phyloP scores from a whole-genome alignment of 2,797 vertebrate species.

The Melanogrammus aeglefinus region DNA sequence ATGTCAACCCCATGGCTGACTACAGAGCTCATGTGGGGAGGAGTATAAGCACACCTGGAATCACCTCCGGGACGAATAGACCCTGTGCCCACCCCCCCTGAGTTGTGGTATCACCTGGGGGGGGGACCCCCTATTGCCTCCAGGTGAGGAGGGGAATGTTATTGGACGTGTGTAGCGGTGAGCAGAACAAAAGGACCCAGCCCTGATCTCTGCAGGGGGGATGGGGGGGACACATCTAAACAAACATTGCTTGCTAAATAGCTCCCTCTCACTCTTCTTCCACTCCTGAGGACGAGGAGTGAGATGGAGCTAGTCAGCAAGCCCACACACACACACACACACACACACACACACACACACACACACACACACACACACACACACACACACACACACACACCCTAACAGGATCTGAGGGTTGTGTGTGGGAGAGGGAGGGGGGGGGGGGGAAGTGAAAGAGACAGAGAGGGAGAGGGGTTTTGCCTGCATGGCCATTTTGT shows the following conservation, averaged over 20 bases:
- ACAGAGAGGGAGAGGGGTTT: not conserved
- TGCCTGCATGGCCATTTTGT: conserved; percentile 1
- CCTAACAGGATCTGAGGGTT: not conserved
- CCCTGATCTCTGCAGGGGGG: not conserved
- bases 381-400: not conserved
- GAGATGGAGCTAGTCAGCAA: not conserved
- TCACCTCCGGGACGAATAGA: not conserved
- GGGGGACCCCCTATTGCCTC: not conserved
- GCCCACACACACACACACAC: not conserved
- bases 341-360: not conserved
- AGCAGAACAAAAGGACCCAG: conserved; percentile 1
- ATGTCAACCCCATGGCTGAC: not conserved
- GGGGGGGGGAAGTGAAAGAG: no score
- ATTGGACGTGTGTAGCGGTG: not conserved
- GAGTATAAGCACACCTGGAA: not conserved
- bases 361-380: not conserved
- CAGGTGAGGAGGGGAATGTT: not conserved
- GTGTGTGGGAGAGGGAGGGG: not conserved
- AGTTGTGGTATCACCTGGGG: not conserved
- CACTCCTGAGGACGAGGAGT: not conserved
- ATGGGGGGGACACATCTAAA: not conserved
- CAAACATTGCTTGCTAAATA: no score
- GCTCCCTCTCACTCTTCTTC: no score
- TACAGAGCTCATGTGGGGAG: not conserved
- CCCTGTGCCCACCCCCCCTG: not conserved